Percentiles rank a stretch among this genome's conserved stretches.
Evolutionary conservation across 2,888 invertebrate species (phyloP).

Genomic region (Watsonalla cultraria): DNA sequence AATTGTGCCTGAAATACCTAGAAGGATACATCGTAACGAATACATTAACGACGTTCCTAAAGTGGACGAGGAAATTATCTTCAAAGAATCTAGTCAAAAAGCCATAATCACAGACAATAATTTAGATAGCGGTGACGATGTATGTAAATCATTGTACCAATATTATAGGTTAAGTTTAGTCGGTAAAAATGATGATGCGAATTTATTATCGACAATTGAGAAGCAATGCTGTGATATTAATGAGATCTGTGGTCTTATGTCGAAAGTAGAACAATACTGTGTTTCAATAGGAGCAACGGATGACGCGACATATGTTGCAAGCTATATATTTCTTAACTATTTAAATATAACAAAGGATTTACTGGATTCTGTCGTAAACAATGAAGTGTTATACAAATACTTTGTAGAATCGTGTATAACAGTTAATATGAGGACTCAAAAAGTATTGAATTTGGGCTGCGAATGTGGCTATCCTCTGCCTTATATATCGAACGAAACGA

Average conservation of each 20-base stretch:
- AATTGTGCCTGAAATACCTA: constrained; percentile 27
- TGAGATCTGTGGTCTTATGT: constrained; percentile 57
- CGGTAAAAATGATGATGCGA: constrained; percentile 54
- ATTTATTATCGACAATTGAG: constrained; percentile 65
- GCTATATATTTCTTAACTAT: constrained; percentile 64
- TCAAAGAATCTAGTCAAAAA: constrained; percentile 70
- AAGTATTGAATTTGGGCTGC: constrained; percentile 66
- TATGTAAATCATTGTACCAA: constrained; percentile 64
- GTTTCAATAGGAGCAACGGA: constrained; percentile 52
- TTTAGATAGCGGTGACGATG: constrained; percentile 38
- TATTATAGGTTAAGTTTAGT: constrained; percentile 68
- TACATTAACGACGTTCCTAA: constrained; percentile 20
- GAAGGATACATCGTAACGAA: constrained; percentile 24
- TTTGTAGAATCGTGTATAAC: constrained; percentile 79
- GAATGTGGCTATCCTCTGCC: constrained; percentile 81
- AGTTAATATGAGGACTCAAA: constrained; percentile 67
- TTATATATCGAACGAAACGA: constrained; percentile 53
- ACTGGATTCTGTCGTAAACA: constrained; percentile 51
- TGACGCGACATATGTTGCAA: constrained; percentile 61
- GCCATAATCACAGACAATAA: constrained; percentile 56
- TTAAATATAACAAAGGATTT: constrained; percentile 46
- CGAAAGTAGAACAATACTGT: constrained; percentile 64
- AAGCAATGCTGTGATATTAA: constrained; percentile 69
- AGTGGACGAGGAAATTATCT: constrained; percentile 55
- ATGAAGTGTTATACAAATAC: constrained; percentile 68